Base-by-base conservation (phyloP, 2,797 vertebrate genomes). In the Meriones psammophilus region DNA sequence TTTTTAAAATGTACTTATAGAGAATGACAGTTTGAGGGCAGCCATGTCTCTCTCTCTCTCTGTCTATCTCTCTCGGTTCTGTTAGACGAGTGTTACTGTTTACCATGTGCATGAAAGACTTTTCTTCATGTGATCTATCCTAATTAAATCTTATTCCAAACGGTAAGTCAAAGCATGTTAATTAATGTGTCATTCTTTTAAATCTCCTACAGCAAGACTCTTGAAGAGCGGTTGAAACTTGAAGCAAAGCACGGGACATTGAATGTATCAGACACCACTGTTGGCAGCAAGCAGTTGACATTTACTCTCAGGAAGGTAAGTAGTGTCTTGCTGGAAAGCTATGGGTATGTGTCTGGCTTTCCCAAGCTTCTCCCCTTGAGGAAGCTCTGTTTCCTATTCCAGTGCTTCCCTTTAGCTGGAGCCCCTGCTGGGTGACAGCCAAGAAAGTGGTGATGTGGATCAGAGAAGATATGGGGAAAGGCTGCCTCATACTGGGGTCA, bases 211-310 rank as follows among this genome's bases (percentile, higher is more conserved):
- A 99, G 99, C 98, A 99, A 99, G 95, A 99, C 99, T 89, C 99
- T 99, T 97, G 99, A 99, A 98, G 99, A 99, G 64, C 99, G 99
- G 66, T 98, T 99, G 97, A 99, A 99, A 98, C 96, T 99, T 60
- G 99, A 99, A 98, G 99, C 99, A 90, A 98, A 98, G 81, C 98
- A 99, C 8, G 99, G 99, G 84, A 98, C 97, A 0, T 97, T 99
- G 94, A 98, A 95, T 85, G 96, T 99, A 68, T 98, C 98, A 0
- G 99, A 99, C 97, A 98, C 99, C 0, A 98, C 99, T 0, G 99
- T 99, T 84, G 99, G 99, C 98, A 99, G 99, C 99, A 99, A 99
- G 91, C 99, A 99, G 96, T 98, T 99, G 89, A 99, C 99, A 0
- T 99, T 99, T 98, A 99, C 98, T 28, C 99, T 99, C 89, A 99